Evolutionary conservation across 1,140 invertebrate species (phyloP).

Genomic region (Dendroctonus valens): DNA sequence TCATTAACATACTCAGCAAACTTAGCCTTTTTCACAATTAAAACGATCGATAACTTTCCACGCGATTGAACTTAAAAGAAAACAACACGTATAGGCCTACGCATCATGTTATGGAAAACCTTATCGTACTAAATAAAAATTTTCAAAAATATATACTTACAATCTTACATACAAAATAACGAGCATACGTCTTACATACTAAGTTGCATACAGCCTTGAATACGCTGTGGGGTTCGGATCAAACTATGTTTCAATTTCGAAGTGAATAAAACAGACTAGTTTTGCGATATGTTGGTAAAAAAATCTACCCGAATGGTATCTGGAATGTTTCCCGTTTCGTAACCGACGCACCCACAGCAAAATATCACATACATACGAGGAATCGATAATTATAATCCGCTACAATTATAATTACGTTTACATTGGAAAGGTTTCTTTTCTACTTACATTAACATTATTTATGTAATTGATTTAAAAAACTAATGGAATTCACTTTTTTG

Average conservation of each 20-base stretch:
- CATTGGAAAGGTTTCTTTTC: constrained; percentile 49
- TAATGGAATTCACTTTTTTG: constrained; percentile 49
- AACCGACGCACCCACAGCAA: constrained; percentile 23
- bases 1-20: too few relatives aligned
- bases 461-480: constrained; percentile 36
- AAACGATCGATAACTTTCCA: too few relatives aligned
- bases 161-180: constrained; percentile 47
- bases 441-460: constrained; percentile 21
- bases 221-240: constrained; percentile 20
- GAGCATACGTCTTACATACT: constrained; percentile 44
- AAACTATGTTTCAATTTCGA: not conserved
- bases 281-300: constrained; percentile 3
- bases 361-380: constrained; percentile 50
- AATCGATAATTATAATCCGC: constrained; percentile 48
- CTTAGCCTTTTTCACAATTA: too few relatives aligned
- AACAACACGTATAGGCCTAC: too few relatives aligned
- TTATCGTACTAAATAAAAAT: constrained; percentile 33
- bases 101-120: too few relatives aligned
- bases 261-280: not conserved
- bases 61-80: too few relatives aligned
- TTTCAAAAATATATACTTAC: constrained; percentile 40
- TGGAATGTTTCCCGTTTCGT: not conserved
- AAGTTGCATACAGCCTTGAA: constrained; percentile 43
- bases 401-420: constrained; percentile 49
- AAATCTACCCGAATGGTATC: not conserved